Percentiles rank a stretch among this genome's conserved stretches.
These are phyloP conservation scores for Trematomus loennbergii DNA, from an alignment of 2,113 vertebrate genomes.

Conservation along the genomic window DNA sequence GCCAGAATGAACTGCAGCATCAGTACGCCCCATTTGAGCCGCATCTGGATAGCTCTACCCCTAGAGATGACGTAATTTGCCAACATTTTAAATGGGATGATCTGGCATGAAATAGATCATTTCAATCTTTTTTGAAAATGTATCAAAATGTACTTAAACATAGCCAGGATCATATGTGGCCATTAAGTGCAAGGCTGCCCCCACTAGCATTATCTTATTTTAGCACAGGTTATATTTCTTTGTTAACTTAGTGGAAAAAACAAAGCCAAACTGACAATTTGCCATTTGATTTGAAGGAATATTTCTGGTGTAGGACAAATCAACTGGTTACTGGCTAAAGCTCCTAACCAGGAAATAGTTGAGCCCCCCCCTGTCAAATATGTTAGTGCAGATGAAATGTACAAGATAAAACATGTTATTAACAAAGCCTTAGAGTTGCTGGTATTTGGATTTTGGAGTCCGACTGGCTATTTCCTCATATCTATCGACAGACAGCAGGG, in stretches of 20 bases:
- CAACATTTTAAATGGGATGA: background rate
- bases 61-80: background rate
- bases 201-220: slow-evolving; percentile 13
- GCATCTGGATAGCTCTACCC: slow-evolving; percentile 11
- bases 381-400: background rate
- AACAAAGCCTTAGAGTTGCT: background rate
- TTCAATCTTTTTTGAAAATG: slow-evolving; percentile 4
- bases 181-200: background rate
- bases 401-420: background rate
- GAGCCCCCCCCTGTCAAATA: too few relatives aligned
- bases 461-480: background rate
- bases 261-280: background rate
- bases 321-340: background rate
- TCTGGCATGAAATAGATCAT: slow-evolving; percentile 26
- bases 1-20: slow-evolving; percentile 28
- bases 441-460: background rate
- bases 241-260: background rate
- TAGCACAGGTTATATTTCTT: background rate
- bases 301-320: too few relatives aligned
- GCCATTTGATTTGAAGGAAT: too few relatives aligned
- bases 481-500: too few relatives aligned
- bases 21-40: slow-evolving; percentile 12
- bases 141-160: background rate
- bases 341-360: background rate
- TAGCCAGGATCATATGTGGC: background rate